Evolutionary conservation across 2,113 vertebrate genomes (phyloP), one percentile per base, ranked within the genome.

Genomic region (Nansenia antarctica): DNA sequence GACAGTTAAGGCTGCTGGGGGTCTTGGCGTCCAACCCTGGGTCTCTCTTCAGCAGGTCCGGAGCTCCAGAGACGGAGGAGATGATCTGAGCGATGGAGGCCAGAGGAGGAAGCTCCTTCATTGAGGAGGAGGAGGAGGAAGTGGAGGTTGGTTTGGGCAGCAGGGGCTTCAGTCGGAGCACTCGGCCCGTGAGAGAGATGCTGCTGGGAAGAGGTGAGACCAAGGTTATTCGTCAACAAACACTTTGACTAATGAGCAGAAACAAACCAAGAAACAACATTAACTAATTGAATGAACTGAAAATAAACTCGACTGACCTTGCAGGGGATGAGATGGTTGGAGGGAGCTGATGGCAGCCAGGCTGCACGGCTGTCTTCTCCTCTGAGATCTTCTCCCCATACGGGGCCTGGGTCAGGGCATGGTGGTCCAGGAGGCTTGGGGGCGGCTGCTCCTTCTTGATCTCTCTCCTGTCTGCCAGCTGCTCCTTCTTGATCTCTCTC

Each of bases 11-110:
- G 0, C 0, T 1, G 0, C 45, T 7, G 2, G 2, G 67, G 0
- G 67, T n/a, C 53, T 82, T 80, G 1, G 2, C 35, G n/a, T 85
- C 85, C 52, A 72, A 32, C 0, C 63, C 12, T 1, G 71, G 75
- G 58, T 95, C 95, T 0, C 93, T 89, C 86, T 95, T 95, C 69
- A 99, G 89, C 79, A 98, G 88, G 69, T 94, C 90, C 0, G 94
- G 92, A 55, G 95, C 94, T 0, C 94, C 95, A 2, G 98, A 98
- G 70, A 98, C 97, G 0, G 98, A 99, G 2, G 95, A 95, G 89
- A 99, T 99, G 80, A 99, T 99, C 92, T 99, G 97, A 61, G 96
- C 96, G 8, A 99, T 98, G 81, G 98, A 99, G 69, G 97, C 98
- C 80, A 99, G 83, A 0, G 98, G 98, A 0, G 96, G 95, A 63